phyloP scores from a whole-genome alignment of 2,888 invertebrate species.

The Ligdia adustata region DNA sequence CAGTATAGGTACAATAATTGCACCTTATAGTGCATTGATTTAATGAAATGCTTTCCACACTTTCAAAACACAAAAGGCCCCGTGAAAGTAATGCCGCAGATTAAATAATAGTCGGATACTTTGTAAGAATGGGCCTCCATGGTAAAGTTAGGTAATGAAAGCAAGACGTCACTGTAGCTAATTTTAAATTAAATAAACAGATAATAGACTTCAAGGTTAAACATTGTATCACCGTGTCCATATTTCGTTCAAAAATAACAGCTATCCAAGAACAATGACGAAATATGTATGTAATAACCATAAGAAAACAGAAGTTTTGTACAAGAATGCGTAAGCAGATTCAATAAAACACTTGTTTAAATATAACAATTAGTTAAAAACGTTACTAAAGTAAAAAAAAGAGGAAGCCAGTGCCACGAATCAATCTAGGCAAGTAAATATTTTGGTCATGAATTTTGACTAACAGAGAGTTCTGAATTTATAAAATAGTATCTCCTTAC shows the following conservation, averaged over 20 bases:
- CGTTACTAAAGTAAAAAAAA: too few relatives aligned
- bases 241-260: background rate
- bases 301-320: too few relatives aligned
- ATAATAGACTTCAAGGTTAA: constrained; percentile 20
- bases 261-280: background rate
- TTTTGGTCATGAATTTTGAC: too few relatives aligned
- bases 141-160: constrained; percentile 18
- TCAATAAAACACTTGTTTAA: too few relatives aligned
- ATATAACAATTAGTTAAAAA: too few relatives aligned
- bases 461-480: too few relatives aligned
- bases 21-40: constrained; percentile 47
- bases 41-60: constrained; percentile 74
- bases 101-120: constrained; percentile 6
- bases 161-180: constrained; percentile 6
- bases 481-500: too few relatives aligned
- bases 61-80: constrained; percentile 63
- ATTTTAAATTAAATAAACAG: constrained; percentile 23
- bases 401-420: too few relatives aligned
- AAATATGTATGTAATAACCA: too few relatives aligned
- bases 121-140: constrained; percentile 38
- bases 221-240: constrained; percentile 7
- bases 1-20: constrained; percentile 48
- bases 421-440: too few relatives aligned
- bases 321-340: too few relatives aligned
- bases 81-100: constrained; percentile 62